These are phyloP conservation scores for Amphipyra berbera DNA, from an alignment of 2,888 invertebrate species.

Conservation along the genomic window DNA sequence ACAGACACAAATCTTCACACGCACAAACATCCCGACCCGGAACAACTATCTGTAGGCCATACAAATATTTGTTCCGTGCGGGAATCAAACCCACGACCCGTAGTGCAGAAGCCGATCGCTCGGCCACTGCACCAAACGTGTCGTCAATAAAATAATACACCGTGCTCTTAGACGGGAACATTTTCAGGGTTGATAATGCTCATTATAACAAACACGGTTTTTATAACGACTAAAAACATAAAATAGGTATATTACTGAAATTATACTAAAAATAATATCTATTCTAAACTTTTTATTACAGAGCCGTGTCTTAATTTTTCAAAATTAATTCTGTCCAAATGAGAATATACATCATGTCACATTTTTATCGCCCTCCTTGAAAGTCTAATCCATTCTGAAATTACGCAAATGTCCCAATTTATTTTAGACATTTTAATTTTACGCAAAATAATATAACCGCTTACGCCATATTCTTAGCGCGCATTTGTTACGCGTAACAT, in stretches of 20 bases:
- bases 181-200: too few relatives aligned
- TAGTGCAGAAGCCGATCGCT: too few relatives aligned
- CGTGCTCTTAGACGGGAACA: too few relatives aligned
- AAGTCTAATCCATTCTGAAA: slow-evolving; percentile 48
- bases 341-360: slow-evolving; percentile 48
- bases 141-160: too few relatives aligned
- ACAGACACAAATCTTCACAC: too few relatives aligned
- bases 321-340: slow-evolving; percentile 40
- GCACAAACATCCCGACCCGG: too few relatives aligned
- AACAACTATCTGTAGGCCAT: too few relatives aligned
- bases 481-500: slow-evolving; percentile 45
- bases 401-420: slow-evolving; percentile 44
- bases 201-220: too few relatives aligned
- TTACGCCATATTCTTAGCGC: slow-evolving; percentile 36
- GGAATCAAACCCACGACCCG: too few relatives aligned
- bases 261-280: slow-evolving; percentile 17
- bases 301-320: slow-evolving; percentile 32
- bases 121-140: too few relatives aligned
- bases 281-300: slow-evolving; percentile 22
- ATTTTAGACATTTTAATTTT: slow-evolving; percentile 44
- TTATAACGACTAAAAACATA: too few relatives aligned
- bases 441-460: slow-evolving; percentile 43
- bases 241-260: background rate
- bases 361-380: slow-evolving; percentile 39
- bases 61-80: too few relatives aligned